phyloP scores from a whole-genome alignment of 2,797 vertebrate genomes.

The Melanotaenia pygmaea region DNA sequence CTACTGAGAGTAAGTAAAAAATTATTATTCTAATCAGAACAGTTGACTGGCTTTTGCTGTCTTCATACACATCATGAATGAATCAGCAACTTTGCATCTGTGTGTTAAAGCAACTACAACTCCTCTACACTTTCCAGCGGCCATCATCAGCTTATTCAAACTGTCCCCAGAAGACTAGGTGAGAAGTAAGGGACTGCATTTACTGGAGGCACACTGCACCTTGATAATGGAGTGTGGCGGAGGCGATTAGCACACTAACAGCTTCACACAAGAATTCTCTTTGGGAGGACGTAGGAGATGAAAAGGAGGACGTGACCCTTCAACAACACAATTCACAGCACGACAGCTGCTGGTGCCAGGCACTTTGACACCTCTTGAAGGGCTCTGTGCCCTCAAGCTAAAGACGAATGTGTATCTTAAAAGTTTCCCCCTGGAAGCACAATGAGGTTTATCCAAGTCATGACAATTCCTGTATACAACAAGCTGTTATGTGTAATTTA shows the following conservation, averaged over 20 bases:
- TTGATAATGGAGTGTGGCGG: constrained; percentile 75
- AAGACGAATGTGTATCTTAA: constrained; percentile 30
- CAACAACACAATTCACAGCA: constrained; percentile 64
- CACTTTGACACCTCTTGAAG: constrained; percentile 56
- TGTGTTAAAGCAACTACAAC: not conserved
- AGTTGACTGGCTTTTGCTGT: not conserved
- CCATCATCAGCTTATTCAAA: constrained; percentile 61
- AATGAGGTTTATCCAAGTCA: constrained; percentile 5
- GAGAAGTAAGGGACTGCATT: constrained; percentile 55
- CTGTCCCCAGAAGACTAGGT: constrained; percentile 51
- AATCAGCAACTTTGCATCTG: constrained; percentile 12
- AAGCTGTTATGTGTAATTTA: constrained; percentile 5
- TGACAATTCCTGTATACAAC: not conserved
- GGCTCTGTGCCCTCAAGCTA: constrained; percentile 30
- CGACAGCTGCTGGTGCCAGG: constrained; percentile 14
- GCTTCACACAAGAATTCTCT: constrained; percentile 66
- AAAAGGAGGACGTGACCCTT: constrained; percentile 50
- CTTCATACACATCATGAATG: constrained; percentile 1
- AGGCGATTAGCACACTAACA: constrained; percentile 80
- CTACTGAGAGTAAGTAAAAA: not conserved
- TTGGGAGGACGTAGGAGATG: constrained; percentile 37
- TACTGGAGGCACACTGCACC: constrained; percentile 62
- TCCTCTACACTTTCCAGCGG: constrained; percentile 28
- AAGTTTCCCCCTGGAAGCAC: not conserved
- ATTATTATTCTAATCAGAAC: not conserved